These are phyloP conservation scores for Geotrypetes seraphini DNA, from an alignment of 2,797 vertebrate species.

Conservation along the genomic window DNA sequence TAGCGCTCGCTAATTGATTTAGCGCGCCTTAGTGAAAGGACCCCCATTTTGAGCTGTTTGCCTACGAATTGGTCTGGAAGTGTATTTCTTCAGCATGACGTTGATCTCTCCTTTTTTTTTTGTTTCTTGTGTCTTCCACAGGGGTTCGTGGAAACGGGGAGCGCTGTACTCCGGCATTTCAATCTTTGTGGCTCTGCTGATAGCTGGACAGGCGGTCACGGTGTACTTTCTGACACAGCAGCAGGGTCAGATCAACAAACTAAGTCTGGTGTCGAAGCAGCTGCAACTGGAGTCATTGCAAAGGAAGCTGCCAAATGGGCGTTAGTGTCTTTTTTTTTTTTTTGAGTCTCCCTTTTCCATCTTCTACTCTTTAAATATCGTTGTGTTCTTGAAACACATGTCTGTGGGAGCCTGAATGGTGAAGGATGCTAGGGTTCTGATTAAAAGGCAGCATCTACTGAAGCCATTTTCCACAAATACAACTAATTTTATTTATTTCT, in stretches of 20 bases:
- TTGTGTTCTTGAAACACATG: too few species aligned
- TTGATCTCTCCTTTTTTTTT: not conserved
- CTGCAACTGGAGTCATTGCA: constrained; percentile 57
- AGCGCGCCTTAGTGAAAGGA: too few species aligned
- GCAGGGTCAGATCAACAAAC: constrained; percentile 57
- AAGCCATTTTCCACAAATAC: too few species aligned
- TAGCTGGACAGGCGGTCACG: constrained; percentile 77
- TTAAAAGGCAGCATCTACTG: too few species aligned
- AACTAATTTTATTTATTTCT: too few species aligned
- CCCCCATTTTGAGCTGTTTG: too few species aligned
- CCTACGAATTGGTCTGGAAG: too few species aligned
- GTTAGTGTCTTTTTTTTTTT: constrained; percentile 52
- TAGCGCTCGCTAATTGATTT: too few species aligned
- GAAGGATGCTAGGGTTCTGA: too few species aligned
- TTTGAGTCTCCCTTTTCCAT: accelerated
- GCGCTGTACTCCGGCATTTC: constrained; percentile 61
- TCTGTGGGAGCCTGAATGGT: too few species aligned
- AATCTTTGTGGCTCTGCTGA: constrained; percentile 71
- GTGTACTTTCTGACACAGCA: constrained; percentile 74
- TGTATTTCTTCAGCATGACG: too few species aligned
- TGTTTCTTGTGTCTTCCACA: not conserved
- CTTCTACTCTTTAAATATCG: not conserved
- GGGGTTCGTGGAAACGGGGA: constrained; percentile 40
- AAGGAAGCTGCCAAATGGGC: constrained; percentile 34
- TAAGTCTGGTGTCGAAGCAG: constrained; percentile 52